phyloP scores from a whole-genome alignment of 2,888 invertebrate species.

The Acanthosepion esculentum region DNA sequence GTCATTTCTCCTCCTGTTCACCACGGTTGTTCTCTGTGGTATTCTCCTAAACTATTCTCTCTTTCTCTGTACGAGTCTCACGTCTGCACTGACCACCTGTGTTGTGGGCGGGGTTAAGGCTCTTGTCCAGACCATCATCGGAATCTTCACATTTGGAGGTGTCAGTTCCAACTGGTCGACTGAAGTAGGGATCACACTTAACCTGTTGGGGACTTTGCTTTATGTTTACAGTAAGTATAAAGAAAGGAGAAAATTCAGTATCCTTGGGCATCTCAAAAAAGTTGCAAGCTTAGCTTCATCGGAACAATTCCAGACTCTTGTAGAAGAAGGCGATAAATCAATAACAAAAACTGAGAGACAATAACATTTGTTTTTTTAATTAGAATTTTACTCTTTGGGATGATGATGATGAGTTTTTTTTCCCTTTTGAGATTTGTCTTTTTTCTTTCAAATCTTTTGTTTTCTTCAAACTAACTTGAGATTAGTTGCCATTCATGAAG shows the following conservation, averaged over 20 bases:
- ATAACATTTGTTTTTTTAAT: neutral
- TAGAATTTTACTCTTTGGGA: neutral
- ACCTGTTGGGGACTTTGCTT: conserved; percentile 72
- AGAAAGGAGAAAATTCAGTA: conserved; percentile 58
- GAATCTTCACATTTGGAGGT: conserved; percentile 76
- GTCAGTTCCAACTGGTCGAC: conserved; percentile 72
- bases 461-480: no score
- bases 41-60: conserved; percentile 75
- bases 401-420: no score
- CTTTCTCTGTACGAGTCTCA: conserved; percentile 76
- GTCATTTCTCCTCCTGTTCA: conserved; percentile 67
- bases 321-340: neutral
- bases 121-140: conserved; percentile 75
- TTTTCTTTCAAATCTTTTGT: no score
- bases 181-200: conserved; percentile 73
- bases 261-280: conserved; percentile 58
- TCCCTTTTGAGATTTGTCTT: no score
- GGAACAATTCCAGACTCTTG: conserved; percentile 56
- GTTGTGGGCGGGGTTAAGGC: conserved; percentile 75
- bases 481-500: no score
- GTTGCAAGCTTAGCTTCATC: conserved; percentile 62
- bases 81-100: conserved; percentile 76
- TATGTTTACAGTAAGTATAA: conserved; percentile 74
- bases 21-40: conserved; percentile 73
- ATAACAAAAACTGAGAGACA: neutral